These are phyloP conservation scores for Dryobates pubescens DNA, from an alignment of 2,797 vertebrate species.

Conservation along the genomic window DNA sequence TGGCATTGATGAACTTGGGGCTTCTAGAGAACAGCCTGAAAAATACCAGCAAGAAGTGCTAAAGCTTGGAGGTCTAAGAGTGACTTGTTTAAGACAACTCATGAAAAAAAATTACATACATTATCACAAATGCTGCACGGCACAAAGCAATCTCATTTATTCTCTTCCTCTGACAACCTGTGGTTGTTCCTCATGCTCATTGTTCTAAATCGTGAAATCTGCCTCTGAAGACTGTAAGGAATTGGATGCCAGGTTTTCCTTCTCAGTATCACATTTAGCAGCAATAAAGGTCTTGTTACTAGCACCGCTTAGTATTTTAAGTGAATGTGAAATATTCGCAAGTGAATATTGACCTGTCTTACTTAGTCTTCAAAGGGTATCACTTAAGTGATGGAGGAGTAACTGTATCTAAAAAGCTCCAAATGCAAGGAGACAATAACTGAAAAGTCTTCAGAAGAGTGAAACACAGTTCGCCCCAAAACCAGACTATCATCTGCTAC, in stretches of 20 bases:
- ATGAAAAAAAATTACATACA: accelerated
- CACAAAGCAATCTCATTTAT: neutral
- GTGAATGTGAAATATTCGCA: neutral
- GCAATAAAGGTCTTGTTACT: neutral
- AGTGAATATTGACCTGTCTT: neutral
- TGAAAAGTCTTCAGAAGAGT: neutral
- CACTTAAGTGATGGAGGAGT: neutral
- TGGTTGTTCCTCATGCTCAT: neutral
- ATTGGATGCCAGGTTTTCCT: neutral
- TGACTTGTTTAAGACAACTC: neutral
- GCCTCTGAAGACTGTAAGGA: neutral
- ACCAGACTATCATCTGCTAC: neutral
- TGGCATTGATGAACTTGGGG: accelerated
- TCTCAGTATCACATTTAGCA: neutral
- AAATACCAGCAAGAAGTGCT: accelerated
- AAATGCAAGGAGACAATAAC: neutral
- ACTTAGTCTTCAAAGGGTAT: neutral
- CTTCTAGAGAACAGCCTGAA: neutral
- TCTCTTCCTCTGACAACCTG: neutral
- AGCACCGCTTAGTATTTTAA: neutral
- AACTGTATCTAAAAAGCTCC: neutral
- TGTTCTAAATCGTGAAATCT: neutral
- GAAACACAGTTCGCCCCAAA: neutral
- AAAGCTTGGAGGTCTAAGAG: neutral
- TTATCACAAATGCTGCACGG: neutral